phyloP scores from a whole-genome alignment of 2,888 invertebrate genomes.

The Acrobasis consociella region DNA sequence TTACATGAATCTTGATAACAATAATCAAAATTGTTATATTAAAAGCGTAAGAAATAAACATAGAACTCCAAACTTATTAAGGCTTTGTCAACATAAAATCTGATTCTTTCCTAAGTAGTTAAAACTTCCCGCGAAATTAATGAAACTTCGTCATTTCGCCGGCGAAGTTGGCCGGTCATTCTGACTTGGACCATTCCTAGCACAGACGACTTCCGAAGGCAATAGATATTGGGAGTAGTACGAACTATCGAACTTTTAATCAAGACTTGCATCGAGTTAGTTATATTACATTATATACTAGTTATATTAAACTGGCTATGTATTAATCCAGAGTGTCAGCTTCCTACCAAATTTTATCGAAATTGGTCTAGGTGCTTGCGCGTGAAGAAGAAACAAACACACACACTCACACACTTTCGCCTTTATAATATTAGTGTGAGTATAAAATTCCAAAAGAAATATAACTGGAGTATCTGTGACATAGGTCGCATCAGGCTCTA shows the following conservation, averaged over 20 bases:
- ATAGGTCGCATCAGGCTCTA: too few species aligned
- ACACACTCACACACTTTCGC: too few species aligned
- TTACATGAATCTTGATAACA: too few species aligned
- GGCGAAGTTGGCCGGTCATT: slow-evolving; percentile 11
- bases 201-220: background rate
- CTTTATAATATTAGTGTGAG: too few species aligned
- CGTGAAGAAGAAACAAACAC: too few species aligned
- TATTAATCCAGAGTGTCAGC: too few species aligned
- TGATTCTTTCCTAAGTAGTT: slow-evolving; percentile 2
- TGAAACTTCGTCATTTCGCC: slow-evolving; percentile 11
- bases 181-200: background rate
- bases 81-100: slow-evolving; percentile 1
- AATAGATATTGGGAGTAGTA: slow-evolving; percentile 4
- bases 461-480: too few species aligned
- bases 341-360: too few species aligned
- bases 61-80: background rate
- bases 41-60: background rate
- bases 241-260: slow-evolving; percentile 12
- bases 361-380: too few species aligned
- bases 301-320: too few species aligned
- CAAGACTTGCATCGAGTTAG: background rate
- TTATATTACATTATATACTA: background rate
- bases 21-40: background rate
- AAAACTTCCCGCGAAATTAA: slow-evolving; percentile 15
- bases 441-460: too few species aligned